Evolutionary conservation across 2,888 invertebrate species (phyloP).

Genomic region (Theretra japonica): DNA sequence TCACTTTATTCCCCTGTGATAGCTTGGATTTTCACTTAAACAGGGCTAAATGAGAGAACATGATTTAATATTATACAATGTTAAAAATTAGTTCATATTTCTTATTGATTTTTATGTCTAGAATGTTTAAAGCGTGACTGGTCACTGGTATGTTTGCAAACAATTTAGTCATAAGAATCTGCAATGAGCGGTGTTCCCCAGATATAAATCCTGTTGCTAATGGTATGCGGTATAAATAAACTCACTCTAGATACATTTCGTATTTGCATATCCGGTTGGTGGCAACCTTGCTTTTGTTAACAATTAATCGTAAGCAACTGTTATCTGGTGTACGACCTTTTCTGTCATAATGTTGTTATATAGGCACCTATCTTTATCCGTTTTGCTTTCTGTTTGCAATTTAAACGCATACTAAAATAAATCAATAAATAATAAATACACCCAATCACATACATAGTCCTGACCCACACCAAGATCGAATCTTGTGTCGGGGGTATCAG

Average conservation of each 20-base stretch:
- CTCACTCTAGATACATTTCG: background rate
- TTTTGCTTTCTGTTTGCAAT: background rate
- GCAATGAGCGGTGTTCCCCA: conserved; percentile 2
- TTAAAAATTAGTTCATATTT: no score
- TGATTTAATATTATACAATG: no score
- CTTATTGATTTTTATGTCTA: no score
- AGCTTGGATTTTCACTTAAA: background rate
- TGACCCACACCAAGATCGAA: no score
- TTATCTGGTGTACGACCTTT: conserved; percentile 7
- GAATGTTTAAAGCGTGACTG: no score
- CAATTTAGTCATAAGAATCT: background rate
- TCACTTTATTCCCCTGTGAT: background rate
- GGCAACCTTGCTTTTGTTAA: conserved; percentile 14
- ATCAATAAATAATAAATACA: no score
- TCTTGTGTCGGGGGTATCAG: no score
- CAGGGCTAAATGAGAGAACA: no score
- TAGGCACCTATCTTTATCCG: background rate
- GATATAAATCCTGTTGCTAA: background rate
- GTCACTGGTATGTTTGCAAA: background rate
- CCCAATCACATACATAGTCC: no score
- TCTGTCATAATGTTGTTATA: background rate
- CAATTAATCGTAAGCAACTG: conserved; percentile 6
- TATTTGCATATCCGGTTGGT: conserved; percentile 17
- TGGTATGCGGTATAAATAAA: background rate
- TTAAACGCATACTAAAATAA: no score